phyloP scores from a whole-genome alignment of 2,113 vertebrate genomes.

The Zapornia atra region DNA sequence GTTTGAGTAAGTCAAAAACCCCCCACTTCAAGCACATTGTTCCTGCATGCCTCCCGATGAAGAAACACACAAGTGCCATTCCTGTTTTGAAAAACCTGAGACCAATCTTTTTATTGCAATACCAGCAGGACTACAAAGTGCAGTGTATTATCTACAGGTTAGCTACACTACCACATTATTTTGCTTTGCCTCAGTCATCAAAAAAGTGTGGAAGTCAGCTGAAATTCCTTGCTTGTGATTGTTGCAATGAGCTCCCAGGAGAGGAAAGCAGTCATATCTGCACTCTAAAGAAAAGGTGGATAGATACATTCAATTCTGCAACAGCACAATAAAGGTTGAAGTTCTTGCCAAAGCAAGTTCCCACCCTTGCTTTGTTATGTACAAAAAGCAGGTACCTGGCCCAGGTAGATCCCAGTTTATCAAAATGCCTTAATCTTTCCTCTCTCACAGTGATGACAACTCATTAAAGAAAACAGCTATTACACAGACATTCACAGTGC shows the following conservation, averaged over 20 bases:
- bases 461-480: neutral
- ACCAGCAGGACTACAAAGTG: neutral
- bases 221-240: neutral
- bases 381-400: neutral
- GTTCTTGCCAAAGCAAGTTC: neutral
- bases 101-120: neutral
- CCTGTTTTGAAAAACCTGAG: neutral
- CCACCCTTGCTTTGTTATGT: neutral
- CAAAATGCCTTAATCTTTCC: neutral
- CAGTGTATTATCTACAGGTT: neutral
- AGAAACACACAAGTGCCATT: neutral
- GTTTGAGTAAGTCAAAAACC: neutral
- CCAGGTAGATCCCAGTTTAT: neutral
- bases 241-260: neutral
- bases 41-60: neutral
- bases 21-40: neutral
- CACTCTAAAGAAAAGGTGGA: neutral
- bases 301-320: neutral
- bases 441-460: neutral
- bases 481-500: neutral
- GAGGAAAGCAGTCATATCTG: neutral
- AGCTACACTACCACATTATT: neutral
- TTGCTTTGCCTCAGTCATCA: neutral
- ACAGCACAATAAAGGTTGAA: neutral
- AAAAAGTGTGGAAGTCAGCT: neutral